phyloP scores from a whole-genome alignment of 2,113 vertebrate genomes.

The Thalassoma bifasciatum region DNA sequence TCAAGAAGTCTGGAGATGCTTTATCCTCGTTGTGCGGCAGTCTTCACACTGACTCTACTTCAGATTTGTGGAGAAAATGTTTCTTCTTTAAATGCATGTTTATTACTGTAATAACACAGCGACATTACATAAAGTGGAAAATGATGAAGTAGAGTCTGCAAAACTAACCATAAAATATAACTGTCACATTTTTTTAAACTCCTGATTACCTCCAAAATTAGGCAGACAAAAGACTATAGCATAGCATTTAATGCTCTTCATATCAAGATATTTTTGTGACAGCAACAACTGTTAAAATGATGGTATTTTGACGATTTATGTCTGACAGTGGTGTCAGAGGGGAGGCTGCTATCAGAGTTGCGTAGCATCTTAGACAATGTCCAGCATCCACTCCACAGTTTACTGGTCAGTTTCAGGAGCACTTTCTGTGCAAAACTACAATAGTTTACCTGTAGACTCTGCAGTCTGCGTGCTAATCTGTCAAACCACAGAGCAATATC shows the following conservation, averaged over 20 bases:
- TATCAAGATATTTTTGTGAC: not conserved
- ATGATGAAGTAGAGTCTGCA: not conserved
- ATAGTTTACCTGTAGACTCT: too few relatives aligned
- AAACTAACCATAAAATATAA: not conserved
- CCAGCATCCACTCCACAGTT: too few relatives aligned
- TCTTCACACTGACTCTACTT: slow-evolving; percentile 3
- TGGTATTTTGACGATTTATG: too few relatives aligned
- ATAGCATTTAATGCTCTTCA: not conserved
- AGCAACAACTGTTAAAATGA: too few relatives aligned
- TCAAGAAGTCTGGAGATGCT: slow-evolving; percentile 19
- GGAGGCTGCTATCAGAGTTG: too few relatives aligned
- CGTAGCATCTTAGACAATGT: too few relatives aligned
- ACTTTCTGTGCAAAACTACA: too few relatives aligned
- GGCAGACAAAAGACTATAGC: not conserved
- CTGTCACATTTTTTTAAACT: not conserved
- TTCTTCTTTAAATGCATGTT: not conserved
- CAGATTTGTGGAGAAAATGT: slow-evolving; percentile 8
- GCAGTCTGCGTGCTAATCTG: too few relatives aligned
- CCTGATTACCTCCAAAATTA: not conserved
- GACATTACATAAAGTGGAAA: slow-evolving; percentile 5
- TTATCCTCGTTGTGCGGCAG: slow-evolving; percentile 13
- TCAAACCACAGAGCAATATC: too few relatives aligned
- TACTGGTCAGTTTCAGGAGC: too few relatives aligned
- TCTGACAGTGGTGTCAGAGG: too few relatives aligned
- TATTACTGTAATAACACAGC: not conserved